Conservation (phyloP, 2,113 vertebrate genomes). For the Odontophorus gujanensis region DNA sequence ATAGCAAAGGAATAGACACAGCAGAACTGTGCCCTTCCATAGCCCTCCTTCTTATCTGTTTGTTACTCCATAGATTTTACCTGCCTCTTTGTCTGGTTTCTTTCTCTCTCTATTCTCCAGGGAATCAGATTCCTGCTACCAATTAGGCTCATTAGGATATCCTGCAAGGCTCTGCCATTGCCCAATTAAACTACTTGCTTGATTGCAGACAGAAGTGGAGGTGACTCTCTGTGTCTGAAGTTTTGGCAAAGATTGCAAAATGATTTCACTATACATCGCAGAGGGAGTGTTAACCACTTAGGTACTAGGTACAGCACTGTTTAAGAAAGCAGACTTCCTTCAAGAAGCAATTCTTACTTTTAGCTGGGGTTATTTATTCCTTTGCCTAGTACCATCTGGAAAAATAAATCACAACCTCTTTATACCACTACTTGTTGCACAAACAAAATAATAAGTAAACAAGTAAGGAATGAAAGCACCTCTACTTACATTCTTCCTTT, state of each 20-base stretch:
- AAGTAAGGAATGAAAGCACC: not conserved
- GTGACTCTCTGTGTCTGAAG: not conserved
- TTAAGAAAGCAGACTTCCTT: not conserved
- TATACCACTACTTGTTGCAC: not conserved
- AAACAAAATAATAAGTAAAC: not conserved
- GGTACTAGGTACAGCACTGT: not conserved
- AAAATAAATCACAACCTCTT: not conserved
- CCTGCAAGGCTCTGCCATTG: constrained; percentile 4
- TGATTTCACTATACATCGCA: not conserved
- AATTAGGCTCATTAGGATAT: constrained; percentile 51
- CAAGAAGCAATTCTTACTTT: not conserved
- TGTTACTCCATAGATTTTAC: not conserved
- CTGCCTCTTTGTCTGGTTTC: not conserved
- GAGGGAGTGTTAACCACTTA: not conserved
- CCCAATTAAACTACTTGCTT: constrained; percentile 20
- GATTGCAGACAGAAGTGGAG: constrained; percentile 24
- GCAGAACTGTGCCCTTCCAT: not conserved
- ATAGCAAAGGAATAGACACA: not conserved
- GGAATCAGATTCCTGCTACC: not conserved
- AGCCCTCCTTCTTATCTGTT: not conserved
- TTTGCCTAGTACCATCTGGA: not conserved
- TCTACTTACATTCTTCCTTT: not conserved
- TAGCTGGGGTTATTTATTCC: not conserved
- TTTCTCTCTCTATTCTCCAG: not conserved
- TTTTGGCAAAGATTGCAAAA: not conserved